Base-by-base conservation (phyloP, 2,888 invertebrate species). In the Nomada ruficornis region DNA sequence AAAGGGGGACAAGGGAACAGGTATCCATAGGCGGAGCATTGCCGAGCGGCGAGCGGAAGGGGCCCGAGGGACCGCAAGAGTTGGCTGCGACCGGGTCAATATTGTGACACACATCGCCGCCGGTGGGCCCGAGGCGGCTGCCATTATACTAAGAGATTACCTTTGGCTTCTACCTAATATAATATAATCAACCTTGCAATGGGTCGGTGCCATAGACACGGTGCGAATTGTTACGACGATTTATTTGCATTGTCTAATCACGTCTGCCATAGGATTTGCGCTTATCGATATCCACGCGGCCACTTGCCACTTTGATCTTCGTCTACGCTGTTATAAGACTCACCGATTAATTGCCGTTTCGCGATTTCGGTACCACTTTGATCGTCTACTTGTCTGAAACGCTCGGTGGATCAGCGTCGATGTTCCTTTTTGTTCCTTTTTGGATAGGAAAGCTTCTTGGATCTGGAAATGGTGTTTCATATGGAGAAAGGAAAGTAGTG, bases 81-180 rank as follows among this genome's bases (percentile, higher is more conserved):
- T 42, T 79, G 50, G 63, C 52, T 72, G 75, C 64, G 59, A 72
- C 47, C 76, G 68, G 84, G 87, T 86, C 84, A 88, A 88, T 88
- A 88, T 88, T 88, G 75, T 88, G 88, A 88, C 88, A 85, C 42
- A 77, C 69, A 36, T 63, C 73, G 60, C 64, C 44, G 78, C 64
- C 75, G 77, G 80, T 79, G 69, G 75, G 75, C 69, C 65, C 26
- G 26, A 26, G 54, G 26, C 76, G 76, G 79, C 74, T 83, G 62
- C 77, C 76, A 84, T 82, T 80, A 75, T 75, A 60, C 55, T 52
- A 18, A 72, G 20, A 79, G 78, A 79, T 84, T 84, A 86, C 78
- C 77, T 73, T 64, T 71, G 62, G 11, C 67, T 75, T 77, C 72
- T 75, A 80, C 54, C 74, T 74, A 79, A 36, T 36, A 63, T 65